phyloP scores from a whole-genome alignment of 2,888 invertebrate genomes.

The Stramonita haemastoma region DNA sequence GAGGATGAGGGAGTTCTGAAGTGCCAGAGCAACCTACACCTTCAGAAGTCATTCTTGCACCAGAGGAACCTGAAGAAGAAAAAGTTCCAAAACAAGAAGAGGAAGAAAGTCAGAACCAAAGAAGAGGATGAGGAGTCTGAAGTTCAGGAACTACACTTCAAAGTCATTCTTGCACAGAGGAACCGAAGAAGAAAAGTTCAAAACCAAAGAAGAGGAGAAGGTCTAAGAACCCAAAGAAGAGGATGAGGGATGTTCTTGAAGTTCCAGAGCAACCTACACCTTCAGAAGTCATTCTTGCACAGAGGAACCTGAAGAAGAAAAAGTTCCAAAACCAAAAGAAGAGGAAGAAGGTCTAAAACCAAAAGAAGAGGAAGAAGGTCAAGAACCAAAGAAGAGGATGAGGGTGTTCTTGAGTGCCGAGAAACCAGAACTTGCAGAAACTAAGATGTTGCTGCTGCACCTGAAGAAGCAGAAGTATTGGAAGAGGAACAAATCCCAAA shows the following conservation, averaged over 20 bases:
- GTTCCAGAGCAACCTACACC: constrained; percentile 24
- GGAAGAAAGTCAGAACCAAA: too few species aligned
- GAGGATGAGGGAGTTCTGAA: not conserved
- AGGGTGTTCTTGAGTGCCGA: constrained; percentile 33
- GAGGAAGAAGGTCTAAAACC: too few species aligned
- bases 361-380: too few species aligned
- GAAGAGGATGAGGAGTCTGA: too few species aligned
- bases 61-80: too few species aligned
- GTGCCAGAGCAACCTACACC: too few species aligned
- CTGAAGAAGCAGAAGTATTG: constrained; percentile 52
- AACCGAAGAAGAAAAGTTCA: constrained; percentile 51
- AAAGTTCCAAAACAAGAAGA: too few species aligned
- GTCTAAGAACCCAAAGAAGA: constrained; percentile 24
- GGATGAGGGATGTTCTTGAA: constrained; percentile 29
- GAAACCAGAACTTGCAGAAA: constrained; percentile 12
- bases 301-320: too few species aligned
- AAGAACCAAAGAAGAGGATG: too few species aligned
- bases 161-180: constrained; percentile 34
- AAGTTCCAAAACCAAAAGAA: too few species aligned
- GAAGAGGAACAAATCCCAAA: constrained; percentile 71
- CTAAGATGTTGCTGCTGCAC: not conserved
- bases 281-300: constrained; percentile 17
- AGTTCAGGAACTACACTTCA: not conserved
- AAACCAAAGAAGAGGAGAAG: too few species aligned
- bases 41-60: too few species aligned